These are phyloP conservation scores for Drosophila persimilis DNA, from an alignment of 1,140 invertebrate genomes.

Conservation along the genomic window DNA sequence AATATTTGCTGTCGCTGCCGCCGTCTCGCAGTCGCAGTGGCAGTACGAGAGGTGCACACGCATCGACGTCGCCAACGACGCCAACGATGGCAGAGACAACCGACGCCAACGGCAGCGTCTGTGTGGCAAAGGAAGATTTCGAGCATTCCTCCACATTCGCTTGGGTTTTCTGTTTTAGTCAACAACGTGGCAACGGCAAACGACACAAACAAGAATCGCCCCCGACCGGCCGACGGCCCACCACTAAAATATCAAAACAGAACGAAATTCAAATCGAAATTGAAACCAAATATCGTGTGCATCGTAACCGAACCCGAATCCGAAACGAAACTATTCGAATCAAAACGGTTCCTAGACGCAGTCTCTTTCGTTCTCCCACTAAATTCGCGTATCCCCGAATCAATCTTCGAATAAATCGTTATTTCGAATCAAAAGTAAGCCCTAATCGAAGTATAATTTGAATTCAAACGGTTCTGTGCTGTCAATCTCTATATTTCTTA, in stretches of 20 bases:
- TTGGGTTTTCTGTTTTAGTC: conserved; percentile 65
- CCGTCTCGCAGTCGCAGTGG: conserved; percentile 5
- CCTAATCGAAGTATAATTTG: too few species aligned
- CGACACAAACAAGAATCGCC: conserved; percentile 25
- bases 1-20: conserved; percentile 45
- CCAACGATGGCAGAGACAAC: conserved; percentile 1
- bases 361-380: too few species aligned
- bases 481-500: too few species aligned
- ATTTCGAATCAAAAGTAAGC: conserved; percentile 11
- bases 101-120: conserved; percentile 10
- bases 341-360: too few species aligned
- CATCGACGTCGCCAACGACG: conserved; percentile 14
- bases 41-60: conserved; percentile 17
- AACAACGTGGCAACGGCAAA: conserved; percentile 59
- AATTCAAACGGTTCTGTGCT: too few species aligned
- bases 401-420: too few species aligned
- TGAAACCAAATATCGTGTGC: conserved; percentile 1
- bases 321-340: conserved; percentile 1
- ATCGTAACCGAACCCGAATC: conserved; percentile 2
- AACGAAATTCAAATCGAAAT: not conserved
- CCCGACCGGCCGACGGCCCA: not conserved
- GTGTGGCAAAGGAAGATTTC: conserved; percentile 39
- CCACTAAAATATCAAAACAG: conserved; percentile 9
- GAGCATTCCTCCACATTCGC: conserved; percentile 64
- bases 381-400: too few species aligned